Evolutionary conservation across 1,140 invertebrate species (phyloP), one percentile per base, ranked within the genome.

Genomic region (Platyura marginata): DNA sequence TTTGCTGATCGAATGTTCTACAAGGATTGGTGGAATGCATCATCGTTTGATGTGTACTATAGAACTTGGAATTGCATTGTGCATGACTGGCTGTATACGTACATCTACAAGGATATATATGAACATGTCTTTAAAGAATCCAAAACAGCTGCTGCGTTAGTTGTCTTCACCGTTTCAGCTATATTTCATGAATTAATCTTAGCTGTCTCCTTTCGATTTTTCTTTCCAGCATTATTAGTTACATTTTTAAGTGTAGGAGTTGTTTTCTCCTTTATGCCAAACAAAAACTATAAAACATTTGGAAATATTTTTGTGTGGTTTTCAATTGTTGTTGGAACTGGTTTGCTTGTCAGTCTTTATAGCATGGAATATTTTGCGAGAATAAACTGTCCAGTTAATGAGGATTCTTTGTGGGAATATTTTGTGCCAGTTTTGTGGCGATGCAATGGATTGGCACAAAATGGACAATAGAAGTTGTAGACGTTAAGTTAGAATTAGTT

Each of bases 11-110:
- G 86, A 44, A 68, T 77, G 49, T 90, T 88, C 62, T 89, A 90
- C 53, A 76, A 90, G 77, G 89, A 94, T 51, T 97, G 92, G 93
- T 97, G 93, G 93, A 93, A 86, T 38, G 77, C 77, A 5, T 77
- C 75, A 2, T 76, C 75, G 2, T 94, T 81, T 56, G 72, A 73
- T 0, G 69, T 65, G 4, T 98, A 81, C 55, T 96, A 91, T 56
- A 71, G 89, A 15, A 85, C 80, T 6, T 97, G 93, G 92, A 97
- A 97, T 57, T 70, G 86, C 11, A 77, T 95, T 0, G 90, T 97
- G 0, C 81, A 94, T 55, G 87, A 93, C 47, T 98, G 90, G 90
- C 66, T 97, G 0, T 88, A 92, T 49, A 77, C 78, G 1, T 94
- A 95, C 60, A 70, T 98, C 16, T 96, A 93, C 59, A 79, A 76